Percentiles rank a stretch among this genome's conserved stretches.
These are phyloP conservation scores for Epinephelus lanceolatus DNA, from an alignment of 2,113 vertebrate genomes.

Conservation along the genomic window DNA sequence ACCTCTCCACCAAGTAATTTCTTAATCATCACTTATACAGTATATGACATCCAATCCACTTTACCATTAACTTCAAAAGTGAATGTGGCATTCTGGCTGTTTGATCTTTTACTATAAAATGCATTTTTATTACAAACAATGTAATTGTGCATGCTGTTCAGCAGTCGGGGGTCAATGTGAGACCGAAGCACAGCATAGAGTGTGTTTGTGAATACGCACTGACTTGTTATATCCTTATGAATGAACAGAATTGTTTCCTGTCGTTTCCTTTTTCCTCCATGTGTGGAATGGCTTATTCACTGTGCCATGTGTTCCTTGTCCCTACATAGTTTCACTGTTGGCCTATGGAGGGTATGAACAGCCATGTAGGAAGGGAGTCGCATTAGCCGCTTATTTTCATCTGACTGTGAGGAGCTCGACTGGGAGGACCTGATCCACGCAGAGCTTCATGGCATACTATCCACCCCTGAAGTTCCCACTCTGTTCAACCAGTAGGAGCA, in stretches of 20 bases:
- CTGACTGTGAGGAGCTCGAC: slow-evolving; percentile 38
- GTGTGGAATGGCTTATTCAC: slow-evolving; percentile 14
- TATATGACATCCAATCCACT: not conserved
- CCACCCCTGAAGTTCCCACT: slow-evolving; percentile 25
- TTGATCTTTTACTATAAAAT: slow-evolving; percentile 6
- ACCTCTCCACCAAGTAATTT: not conserved
- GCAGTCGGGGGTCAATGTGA: not conserved
- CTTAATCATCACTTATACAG: not conserved
- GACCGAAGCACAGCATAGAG: not conserved
- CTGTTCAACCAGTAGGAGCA: slow-evolving; percentile 28
- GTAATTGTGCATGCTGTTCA: not conserved
- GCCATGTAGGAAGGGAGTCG: slow-evolving; percentile 20
- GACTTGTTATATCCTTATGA: not conserved
- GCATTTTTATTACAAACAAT: not conserved
- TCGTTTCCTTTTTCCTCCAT: slow-evolving; percentile 8
- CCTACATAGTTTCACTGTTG: not conserved
- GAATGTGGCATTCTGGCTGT: not conserved
- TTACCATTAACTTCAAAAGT: not conserved
- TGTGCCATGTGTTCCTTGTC: slow-evolving; percentile 29
- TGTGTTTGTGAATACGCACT: not conserved
- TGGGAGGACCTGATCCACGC: slow-evolving; percentile 24
- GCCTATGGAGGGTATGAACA: slow-evolving; percentile 17
- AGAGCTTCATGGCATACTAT: slow-evolving; percentile 7
- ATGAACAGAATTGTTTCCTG: not conserved
- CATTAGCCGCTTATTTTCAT: slow-evolving; percentile 39